A percentile compares a stretch with the other conserved stretches of the same genome.
phyloP scores from a whole-genome alignment of 2,888 invertebrate species.

The Frankliniella intonsa region DNA sequence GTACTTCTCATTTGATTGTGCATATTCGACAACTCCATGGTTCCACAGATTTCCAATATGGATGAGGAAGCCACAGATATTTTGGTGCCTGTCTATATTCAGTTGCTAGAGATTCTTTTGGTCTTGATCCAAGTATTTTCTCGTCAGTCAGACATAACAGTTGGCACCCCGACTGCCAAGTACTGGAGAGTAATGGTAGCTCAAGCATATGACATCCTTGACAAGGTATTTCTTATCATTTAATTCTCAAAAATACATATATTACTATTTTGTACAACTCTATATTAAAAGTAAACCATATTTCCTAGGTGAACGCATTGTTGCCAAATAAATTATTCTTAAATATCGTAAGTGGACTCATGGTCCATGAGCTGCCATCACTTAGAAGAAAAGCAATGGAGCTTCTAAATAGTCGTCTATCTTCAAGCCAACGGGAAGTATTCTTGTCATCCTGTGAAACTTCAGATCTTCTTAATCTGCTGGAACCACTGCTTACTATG shows the following conservation, averaged over 20 bases:
- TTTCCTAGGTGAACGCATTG: conserved; percentile 47
- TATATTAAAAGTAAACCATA: conserved; percentile 29
- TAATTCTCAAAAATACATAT: neutral
- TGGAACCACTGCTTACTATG: conserved; percentile 59
- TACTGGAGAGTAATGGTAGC: conserved; percentile 81
- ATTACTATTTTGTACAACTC: neutral
- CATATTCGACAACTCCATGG: neutral
- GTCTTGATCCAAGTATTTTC: conserved; percentile 63
- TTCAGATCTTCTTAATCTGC: conserved; percentile 53
- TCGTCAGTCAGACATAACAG: conserved; percentile 57
- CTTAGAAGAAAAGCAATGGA: conserved; percentile 81
- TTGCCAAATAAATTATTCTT: conserved; percentile 76
- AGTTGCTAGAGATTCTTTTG: conserved; percentile 63
- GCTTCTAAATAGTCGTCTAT: conserved; percentile 74
- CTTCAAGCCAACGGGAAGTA: conserved; percentile 41
- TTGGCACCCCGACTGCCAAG: conserved; percentile 54
- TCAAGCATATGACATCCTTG: conserved; percentile 72
- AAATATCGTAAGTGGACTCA: conserved; percentile 66
- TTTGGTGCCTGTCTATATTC: conserved; percentile 62
- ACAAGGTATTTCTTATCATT: conserved; percentile 53
- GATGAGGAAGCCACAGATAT: conserved; percentile 44
- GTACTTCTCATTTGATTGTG: neutral
- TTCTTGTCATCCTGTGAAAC: conserved; percentile 45
- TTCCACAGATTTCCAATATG: neutral
- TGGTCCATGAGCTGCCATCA: conserved; percentile 63